Evolutionary conservation across 1,140 invertebrate genomes (phyloP), one percentile per base, ranked within the genome.

Genomic region (Drosophila sturtevanti): DNA sequence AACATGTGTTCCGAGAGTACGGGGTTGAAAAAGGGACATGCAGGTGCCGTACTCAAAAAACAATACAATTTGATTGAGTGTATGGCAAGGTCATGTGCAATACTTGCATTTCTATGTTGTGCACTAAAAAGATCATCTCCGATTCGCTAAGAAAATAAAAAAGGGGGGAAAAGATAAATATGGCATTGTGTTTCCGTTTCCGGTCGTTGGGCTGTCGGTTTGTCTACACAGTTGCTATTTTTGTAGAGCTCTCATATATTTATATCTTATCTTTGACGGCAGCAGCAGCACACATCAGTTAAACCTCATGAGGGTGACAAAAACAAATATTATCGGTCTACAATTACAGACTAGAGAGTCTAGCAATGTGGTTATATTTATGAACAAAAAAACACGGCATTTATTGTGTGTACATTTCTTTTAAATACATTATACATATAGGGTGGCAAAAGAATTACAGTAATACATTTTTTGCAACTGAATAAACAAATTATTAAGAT

Each of bases 131-230:
- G n/a, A 62, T 22, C 35, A 44, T 74, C 68, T 78, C 60, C 56
- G 56, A 81, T 68, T 69, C 35, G 52, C 48, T 41, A 35, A 21
- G 34, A 61, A 10, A 16, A 61, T 16, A 12, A 22, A 16, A 27
- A 68, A 52, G 44, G 77, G 60, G 63, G 38, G 61, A 68, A 59
- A 56, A 78, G 78, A 86, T 87, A 76, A 48, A 75, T 87, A 78
- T 87, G 81, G 81, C 74, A 81, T 74, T 61, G 55, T 37, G 44
- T 73, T 86, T 75, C 81, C 82, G 65, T 77, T 85, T 85, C 81
- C 81, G 81, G 81, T 81, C 75, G 27, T 31, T 31, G 27, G 7
- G 27, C 7, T 31, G 75, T 55, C 34, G 34, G 44, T 77, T 48
- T 48, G 68, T 65, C 64, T 58, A 52, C 63, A 24, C 66, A 60